Evolutionary conservation across 2,113 vertebrate genomes (phyloP).

Genomic region (Eurypyga helias): DNA sequence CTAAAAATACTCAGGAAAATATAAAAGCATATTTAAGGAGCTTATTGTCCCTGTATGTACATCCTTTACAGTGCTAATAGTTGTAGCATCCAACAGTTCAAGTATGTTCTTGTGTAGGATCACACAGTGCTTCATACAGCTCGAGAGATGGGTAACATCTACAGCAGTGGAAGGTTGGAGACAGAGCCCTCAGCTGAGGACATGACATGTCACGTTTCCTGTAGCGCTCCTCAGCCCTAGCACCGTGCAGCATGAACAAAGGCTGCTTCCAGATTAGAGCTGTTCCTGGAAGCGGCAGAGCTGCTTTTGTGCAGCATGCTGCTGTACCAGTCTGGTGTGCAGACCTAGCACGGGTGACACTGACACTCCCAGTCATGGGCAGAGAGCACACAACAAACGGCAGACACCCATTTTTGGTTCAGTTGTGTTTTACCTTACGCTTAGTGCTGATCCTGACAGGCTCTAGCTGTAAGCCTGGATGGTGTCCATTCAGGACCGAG

Average conservation of each 20-base stretch:
- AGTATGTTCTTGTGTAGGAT: not conserved
- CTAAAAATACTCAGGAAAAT: not conserved
- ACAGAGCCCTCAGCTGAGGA: not conserved
- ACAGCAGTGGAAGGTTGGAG: not conserved
- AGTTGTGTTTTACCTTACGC: not conserved
- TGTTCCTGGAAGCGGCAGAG: not conserved
- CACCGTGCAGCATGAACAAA: not conserved
- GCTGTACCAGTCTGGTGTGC: not conserved
- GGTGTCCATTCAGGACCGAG: not conserved
- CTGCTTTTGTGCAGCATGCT: not conserved
- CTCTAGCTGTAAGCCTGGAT: not conserved
- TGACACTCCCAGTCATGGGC: not conserved
- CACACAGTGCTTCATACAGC: not conserved
- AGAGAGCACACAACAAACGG: not conserved
- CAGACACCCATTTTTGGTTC: not conserved
- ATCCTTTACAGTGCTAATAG: not conserved
- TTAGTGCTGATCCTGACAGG: not conserved
- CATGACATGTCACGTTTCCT: not conserved
- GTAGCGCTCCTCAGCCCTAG: accelerated
- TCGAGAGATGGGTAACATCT: not conserved
- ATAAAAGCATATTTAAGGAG: not conserved
- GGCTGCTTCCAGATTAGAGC: not conserved
- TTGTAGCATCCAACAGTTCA: not conserved
- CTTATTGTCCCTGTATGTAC: not conserved
- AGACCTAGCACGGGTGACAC: not conserved